These are phyloP conservation scores for Drosophila setifemur DNA, from an alignment of 1,140 invertebrate genomes.

Conservation along the genomic window DNA sequence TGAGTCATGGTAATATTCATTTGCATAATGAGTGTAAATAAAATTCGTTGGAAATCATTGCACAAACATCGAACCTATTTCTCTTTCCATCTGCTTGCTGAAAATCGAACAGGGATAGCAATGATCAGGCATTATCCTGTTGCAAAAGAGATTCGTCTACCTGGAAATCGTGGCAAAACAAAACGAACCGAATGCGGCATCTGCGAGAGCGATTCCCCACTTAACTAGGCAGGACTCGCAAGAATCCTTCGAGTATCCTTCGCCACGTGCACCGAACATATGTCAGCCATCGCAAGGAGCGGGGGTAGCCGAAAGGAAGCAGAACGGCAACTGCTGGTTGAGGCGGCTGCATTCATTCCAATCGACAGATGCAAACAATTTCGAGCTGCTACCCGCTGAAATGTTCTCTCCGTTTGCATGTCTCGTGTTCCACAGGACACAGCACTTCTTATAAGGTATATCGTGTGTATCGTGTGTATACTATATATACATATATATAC, in stretches of 20 bases:
- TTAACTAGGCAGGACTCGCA: conserved; percentile 14
- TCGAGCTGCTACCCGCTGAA: conserved; percentile 20
- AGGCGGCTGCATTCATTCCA: conserved; percentile 15
- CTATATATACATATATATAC: too few species aligned
- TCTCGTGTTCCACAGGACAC: conserved; percentile 24
- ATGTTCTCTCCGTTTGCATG: conserved; percentile 17
- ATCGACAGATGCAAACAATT: conserved; percentile 52
- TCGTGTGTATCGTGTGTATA: neutral
- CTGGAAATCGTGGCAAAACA: conserved; percentile 49
- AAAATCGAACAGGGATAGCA: conserved; percentile 6
- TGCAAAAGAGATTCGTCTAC: conserved; percentile 24
- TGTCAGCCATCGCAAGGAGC: too few species aligned
- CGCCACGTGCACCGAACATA: conserved; percentile 51
- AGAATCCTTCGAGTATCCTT: conserved; percentile 25
- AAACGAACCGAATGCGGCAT: conserved; percentile 29
- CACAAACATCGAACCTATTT: neutral
- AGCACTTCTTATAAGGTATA: conserved; percentile 13
- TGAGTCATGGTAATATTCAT: conserved; percentile 32
- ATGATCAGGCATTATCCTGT: conserved; percentile 5
- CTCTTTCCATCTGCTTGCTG: conserved; percentile 17
- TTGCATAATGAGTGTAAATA: conserved; percentile 36
- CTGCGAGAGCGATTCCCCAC: conserved; percentile 7
- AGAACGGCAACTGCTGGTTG: conserved; percentile 19
- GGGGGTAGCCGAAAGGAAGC: neutral
- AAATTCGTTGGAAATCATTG: neutral